phyloP scores from a whole-genome alignment of 2,797 vertebrate species.

The Peromyscus aztecus region DNA sequence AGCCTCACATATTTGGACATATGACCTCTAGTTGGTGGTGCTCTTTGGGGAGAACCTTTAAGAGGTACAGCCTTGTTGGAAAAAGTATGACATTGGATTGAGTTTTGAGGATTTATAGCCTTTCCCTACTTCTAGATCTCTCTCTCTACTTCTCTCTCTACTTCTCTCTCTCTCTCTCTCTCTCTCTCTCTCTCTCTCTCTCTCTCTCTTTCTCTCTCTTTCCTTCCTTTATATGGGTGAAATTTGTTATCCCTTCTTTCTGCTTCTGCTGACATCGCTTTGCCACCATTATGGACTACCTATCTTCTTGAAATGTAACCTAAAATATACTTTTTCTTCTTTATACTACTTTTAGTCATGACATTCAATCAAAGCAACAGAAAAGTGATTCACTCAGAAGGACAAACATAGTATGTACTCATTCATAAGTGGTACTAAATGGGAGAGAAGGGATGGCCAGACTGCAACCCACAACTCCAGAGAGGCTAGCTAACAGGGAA shows the following conservation, averaged over 20 bases:
- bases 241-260: background rate
- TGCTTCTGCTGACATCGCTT: background rate
- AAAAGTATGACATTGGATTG: background rate
- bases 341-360: background rate
- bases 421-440: too few relatives aligned
- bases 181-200: background rate
- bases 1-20: background rate
- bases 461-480: too few relatives aligned
- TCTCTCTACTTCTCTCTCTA: background rate
- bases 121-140: background rate
- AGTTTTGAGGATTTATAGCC: background rate
- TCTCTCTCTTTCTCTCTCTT: too few relatives aligned
- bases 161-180: too few relatives aligned
- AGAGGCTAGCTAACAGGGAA: too few relatives aligned
- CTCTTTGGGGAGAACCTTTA: background rate
- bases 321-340: background rate
- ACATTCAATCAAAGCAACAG: background rate
- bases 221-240: background rate
- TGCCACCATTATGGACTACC: background rate
- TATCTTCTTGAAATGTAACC: background rate
- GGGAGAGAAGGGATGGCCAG: too few relatives aligned
- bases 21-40: background rate
- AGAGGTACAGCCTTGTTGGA: background rate
- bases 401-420: too few relatives aligned
- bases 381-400: background rate